Percentiles rank a stretch among this genome's conserved stretches.
Evolutionary conservation across 2,888 invertebrate species (phyloP).

Genomic region (Ochropleura leucogaster): DNA sequence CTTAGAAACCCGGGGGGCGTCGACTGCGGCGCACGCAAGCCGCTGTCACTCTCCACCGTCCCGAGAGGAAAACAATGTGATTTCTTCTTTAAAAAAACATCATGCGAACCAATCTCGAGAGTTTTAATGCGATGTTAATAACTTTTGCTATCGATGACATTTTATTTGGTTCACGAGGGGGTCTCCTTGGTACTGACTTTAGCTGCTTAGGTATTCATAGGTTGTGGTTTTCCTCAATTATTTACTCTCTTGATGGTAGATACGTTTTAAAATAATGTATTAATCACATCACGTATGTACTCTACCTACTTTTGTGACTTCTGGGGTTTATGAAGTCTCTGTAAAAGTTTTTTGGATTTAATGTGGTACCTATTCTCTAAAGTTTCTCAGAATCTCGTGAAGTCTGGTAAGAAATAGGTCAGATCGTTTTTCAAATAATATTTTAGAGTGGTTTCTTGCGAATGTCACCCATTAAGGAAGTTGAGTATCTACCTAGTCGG

Average conservation of each 20-base stretch:
- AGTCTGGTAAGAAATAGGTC: background rate
- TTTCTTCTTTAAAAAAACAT: constrained; percentile 78
- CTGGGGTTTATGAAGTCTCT: background rate
- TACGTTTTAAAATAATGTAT: background rate
- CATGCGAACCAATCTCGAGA: constrained; percentile 67
- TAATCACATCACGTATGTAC: background rate
- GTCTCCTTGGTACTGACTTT: background rate
- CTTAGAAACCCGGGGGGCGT: constrained; percentile 84
- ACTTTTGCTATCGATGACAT: constrained; percentile 62
- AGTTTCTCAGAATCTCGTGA: background rate
- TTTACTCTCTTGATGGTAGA: background rate
- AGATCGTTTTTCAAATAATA: background rate
- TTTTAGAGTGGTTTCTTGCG: background rate
- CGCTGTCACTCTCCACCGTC: constrained; percentile 82
- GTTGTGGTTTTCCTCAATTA: constrained; percentile 21
- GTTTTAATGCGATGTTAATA: constrained; percentile 40
- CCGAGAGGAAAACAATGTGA: constrained; percentile 85
- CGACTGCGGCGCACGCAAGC: constrained; percentile 82
- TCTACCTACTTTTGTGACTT: background rate
- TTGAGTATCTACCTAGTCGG: background rate
- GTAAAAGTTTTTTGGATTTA: background rate
- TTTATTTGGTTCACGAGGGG: constrained; percentile 9
- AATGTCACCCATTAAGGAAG: background rate
- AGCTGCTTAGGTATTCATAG: constrained; percentile 8
- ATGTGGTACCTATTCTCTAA: background rate